Percentiles rank a stretch among this genome's conserved stretches.
Conservation (phyloP, 2,113 vertebrate species). For the Plecturocebus donacophilus region DNA sequence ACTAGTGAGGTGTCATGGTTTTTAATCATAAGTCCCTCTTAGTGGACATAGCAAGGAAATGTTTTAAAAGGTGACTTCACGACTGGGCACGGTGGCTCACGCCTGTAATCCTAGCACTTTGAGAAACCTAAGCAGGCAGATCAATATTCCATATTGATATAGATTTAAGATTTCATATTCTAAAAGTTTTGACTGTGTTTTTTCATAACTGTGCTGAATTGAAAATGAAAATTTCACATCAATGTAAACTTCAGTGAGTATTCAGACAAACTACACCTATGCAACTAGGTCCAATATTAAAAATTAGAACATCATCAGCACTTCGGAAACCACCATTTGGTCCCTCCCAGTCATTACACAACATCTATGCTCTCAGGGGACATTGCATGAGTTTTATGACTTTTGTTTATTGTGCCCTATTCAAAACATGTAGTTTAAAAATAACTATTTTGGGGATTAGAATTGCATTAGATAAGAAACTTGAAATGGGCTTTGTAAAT, state of each 20-base stretch:
- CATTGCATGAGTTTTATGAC: neutral
- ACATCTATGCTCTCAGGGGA: neutral
- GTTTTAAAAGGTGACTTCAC: neutral
- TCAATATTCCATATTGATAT: neutral
- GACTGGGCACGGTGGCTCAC: rapidly evolving
- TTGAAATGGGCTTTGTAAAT: neutral
- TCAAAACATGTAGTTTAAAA: neutral
- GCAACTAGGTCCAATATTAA: neutral
- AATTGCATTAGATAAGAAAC: conserved; percentile 5
- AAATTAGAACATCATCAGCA: neutral
- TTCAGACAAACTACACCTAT: neutral
- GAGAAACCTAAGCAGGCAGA: too few relatives aligned
- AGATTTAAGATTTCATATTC: neutral
- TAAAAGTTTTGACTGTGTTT: neutral
- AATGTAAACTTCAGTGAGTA: neutral
- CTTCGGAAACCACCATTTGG: neutral
- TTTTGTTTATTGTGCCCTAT: neutral
- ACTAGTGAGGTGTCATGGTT: neutral
- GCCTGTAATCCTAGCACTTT: too few relatives aligned
- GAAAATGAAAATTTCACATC: neutral
- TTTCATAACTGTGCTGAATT: neutral
- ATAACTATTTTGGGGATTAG: neutral
- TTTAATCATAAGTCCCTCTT: neutral
- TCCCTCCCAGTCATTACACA: neutral
- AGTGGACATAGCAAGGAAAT: neutral